Percentiles rank a stretch among this genome's conserved stretches.
Evolutionary conservation across 2,888 invertebrate genomes (phyloP).

Genomic region (Ectropis crepuscularia): DNA sequence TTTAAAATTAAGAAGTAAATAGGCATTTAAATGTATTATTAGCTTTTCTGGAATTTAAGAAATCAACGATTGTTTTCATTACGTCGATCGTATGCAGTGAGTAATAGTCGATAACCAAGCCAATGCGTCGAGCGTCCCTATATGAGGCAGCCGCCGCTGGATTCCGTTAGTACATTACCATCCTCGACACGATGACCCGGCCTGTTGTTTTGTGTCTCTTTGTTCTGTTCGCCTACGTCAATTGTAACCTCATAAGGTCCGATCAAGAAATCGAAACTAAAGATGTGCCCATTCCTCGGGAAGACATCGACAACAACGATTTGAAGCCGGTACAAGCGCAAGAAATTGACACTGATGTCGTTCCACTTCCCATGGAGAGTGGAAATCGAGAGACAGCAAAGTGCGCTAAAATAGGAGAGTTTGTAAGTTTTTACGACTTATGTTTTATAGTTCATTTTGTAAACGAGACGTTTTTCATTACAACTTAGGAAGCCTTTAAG

Average conservation of each 20-base stretch:
- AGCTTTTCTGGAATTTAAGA: neutral
- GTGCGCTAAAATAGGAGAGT: conserved; percentile 65
- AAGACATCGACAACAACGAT: conserved; percentile 27
- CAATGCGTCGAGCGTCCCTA: conserved; percentile 28
- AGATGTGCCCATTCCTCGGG: conserved; percentile 38
- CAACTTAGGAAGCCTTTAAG: too few relatives aligned
- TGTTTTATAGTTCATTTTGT: neutral
- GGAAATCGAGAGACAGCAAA: conserved; percentile 23
- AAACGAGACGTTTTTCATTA: neutral
- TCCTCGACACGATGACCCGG: conserved; percentile 41
- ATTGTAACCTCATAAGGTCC: conserved; percentile 53
- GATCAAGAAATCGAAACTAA: conserved; percentile 36
- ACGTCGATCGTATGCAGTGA: conserved; percentile 20
- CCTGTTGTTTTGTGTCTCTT: conserved; percentile 42
- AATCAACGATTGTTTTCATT: conserved; percentile 2
- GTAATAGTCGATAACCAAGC: conserved; percentile 17
- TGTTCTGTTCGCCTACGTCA: conserved; percentile 45
- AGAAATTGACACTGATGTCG: conserved; percentile 13
- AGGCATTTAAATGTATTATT: neutral
- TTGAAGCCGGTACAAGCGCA: conserved; percentile 4
- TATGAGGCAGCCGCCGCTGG: conserved; percentile 31
- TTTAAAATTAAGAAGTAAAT: too few relatives aligned
- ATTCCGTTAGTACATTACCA: conserved; percentile 29
- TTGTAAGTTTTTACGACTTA: conserved; percentile 58
- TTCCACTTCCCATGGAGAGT: neutral